Base-by-base conservation (phyloP, 2,888 invertebrate genomes). In the Caenorhabditis sp. region DNA sequence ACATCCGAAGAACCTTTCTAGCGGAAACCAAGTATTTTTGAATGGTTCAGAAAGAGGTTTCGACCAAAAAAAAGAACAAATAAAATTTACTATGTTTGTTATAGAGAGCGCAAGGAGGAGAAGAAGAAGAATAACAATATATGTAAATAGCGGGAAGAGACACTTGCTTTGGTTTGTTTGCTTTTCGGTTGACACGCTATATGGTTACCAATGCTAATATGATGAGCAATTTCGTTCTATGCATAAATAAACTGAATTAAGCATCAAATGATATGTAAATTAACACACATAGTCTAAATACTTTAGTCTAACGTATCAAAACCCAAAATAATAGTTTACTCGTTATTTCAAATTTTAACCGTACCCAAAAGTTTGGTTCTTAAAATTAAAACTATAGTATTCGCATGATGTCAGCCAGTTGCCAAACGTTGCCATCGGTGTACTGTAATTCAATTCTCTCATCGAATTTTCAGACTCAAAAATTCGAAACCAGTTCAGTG, bases 121-220 rank as follows among this genome's bases (percentile, higher is more conserved):
- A 59, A 63, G 58, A 52, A 53, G 58, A 26, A 31, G n/a, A 43
- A 31, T 49, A 49, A 25, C 31, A 52, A 57, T 58, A 56, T 60
- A 65, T 61, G 65, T 65, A 70, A 65, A 61, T 63, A 67, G 63
- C 52, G 63, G 59, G 66, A 57, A 31, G 25, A 26, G 53, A 53
- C 53, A 53, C 53, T 53, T 25, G 25, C 43, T 43, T 14, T 43
- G 43, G 43, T 43, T 43, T 43, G 43, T 43, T 43, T 43, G 43
- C 43, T 43, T 43, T 43, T 43, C 43, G 43, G 43, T 43, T 43
- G 43, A 43, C 43, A 43, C 43, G 43, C 43, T 43, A 43, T 43
- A 43, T 43, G 43, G 43, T 43, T 43, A 43, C 43, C 43, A 43
- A 43, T 43, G 43, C 43, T 43, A 43, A 43, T 43, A 43, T 43